Evolutionary conservation across 2,888 invertebrate genomes (phyloP).

Genomic region (Lumbricus terrestris): DNA sequence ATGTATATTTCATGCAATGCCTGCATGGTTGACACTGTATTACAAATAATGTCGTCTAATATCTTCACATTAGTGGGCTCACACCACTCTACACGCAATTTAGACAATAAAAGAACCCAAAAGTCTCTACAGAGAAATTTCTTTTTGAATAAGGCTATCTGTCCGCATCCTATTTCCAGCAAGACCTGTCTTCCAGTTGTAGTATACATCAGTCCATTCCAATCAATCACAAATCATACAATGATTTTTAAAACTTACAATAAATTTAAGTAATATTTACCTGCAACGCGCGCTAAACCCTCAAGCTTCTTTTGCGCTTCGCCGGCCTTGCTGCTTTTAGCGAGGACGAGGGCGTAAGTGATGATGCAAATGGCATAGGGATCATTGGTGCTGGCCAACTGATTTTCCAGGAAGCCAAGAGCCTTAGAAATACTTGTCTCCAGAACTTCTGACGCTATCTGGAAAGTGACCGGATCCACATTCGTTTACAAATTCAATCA

Average conservation of each 20-base stretch:
- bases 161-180: not conserved
- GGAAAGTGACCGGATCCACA: not conserved
- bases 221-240: not conserved
- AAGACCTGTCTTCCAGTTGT: not conserved
- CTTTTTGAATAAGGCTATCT: no score
- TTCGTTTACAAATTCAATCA: not conserved
- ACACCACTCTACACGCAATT: no score
- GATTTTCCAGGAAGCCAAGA: not conserved
- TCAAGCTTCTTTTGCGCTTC: not conserved
- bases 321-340: not conserved
- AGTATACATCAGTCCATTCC: not conserved
- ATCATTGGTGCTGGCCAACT: not conserved
- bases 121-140: no score
- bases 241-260: not conserved
- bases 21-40: no score
- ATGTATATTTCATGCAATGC: no score
- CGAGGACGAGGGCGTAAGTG: conserved; percentile 3
- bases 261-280: not conserved
- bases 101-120: no score
- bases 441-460: not conserved
- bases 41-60: no score
- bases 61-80: no score
- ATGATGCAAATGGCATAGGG: not conserved
- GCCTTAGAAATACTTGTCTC: not conserved
- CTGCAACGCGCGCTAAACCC: not conserved